Percentiles rank a stretch among this genome's conserved stretches.
Conservation (phyloP, 2,888 invertebrate genomes). For the Galerucella pusilla region DNA sequence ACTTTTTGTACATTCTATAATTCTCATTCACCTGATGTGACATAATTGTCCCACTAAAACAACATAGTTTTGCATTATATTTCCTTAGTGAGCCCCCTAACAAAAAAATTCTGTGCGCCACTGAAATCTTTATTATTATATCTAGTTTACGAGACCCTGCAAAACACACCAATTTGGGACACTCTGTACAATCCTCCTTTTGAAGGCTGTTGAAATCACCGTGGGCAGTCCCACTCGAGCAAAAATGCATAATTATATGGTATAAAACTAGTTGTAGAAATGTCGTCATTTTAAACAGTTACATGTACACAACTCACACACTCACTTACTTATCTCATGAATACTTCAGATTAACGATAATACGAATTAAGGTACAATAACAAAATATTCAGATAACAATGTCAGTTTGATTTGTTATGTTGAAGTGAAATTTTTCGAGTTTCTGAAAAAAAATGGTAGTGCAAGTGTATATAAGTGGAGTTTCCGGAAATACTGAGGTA, state of each 20-base stretch:
- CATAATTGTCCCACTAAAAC: too few relatives aligned
- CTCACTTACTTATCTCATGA: constrained; percentile 4
- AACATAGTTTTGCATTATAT: too few relatives aligned
- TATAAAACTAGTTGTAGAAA: constrained; percentile 8
- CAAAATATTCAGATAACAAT: neutral
- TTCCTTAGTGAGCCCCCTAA: too few relatives aligned
- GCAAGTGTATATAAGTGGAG: constrained; percentile 91
- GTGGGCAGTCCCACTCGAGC: constrained; percentile 1
- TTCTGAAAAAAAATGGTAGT: constrained; percentile 80
- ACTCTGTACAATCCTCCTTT: neutral
- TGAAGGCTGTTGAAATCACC: neutral
- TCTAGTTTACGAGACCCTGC: too few relatives aligned
- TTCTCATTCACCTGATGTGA: too few relatives aligned
- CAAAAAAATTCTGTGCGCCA: too few relatives aligned
- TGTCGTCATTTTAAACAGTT: constrained; percentile 14
- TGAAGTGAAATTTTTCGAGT: neutral
- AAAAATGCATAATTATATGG: constrained; percentile 11
- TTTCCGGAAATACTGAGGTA: constrained; percentile 95
- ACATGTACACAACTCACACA: neutral
- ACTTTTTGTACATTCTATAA: too few relatives aligned
- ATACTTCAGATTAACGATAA: constrained; percentile 5
- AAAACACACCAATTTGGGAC: too few relatives aligned
- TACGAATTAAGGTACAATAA: too few relatives aligned
- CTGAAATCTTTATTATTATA: too few relatives aligned
- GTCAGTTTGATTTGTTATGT: neutral